phyloP scores from a whole-genome alignment of 2,113 vertebrate species.

The Amphilophus citrinellus region DNA sequence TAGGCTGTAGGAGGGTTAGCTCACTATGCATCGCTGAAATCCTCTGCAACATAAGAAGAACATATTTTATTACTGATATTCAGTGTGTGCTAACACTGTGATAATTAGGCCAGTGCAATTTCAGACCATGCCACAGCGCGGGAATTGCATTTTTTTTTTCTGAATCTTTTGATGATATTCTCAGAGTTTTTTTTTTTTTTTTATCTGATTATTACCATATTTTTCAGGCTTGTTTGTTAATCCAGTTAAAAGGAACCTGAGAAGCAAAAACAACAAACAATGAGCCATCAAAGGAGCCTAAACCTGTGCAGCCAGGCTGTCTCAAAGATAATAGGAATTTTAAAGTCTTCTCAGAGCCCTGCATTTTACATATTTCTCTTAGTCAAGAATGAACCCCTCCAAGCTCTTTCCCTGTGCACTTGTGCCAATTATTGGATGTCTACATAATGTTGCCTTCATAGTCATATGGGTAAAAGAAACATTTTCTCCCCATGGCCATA shows the following conservation, averaged over 20 bases:
- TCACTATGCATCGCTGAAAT: not conserved
- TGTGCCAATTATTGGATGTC: constrained; percentile 45
- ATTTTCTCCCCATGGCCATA: constrained; percentile 2
- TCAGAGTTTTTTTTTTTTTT: constrained; percentile 1
- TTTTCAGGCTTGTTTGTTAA: constrained; percentile 47
- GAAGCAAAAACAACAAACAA: constrained; percentile 59
- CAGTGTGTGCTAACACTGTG: not conserved
- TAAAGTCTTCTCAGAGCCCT: constrained; percentile 46
- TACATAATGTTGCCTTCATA: not conserved
- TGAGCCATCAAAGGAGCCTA: constrained; percentile 54
- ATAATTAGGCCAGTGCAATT: constrained; percentile 44
- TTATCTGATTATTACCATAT: constrained; percentile 64
- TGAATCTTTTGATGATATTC: constrained; percentile 56
- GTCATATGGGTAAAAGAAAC: constrained; percentile 44
- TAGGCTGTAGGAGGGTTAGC: not conserved
- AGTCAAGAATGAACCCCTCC: not conserved
- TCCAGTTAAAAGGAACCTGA: constrained; percentile 37
- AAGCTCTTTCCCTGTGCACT: constrained; percentile 11
- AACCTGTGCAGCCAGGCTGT: constrained; percentile 35
- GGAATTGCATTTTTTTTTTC: not conserved
- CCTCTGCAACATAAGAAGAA: not conserved
- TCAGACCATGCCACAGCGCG: constrained; percentile 28
- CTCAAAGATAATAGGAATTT: constrained; percentile 55
- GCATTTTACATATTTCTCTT: constrained; percentile 26
- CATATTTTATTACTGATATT: constrained; percentile 17